These are phyloP conservation scores for Gryllus bimaculatus DNA, from an alignment of 1,140 invertebrate species.

Conservation along the genomic window DNA sequence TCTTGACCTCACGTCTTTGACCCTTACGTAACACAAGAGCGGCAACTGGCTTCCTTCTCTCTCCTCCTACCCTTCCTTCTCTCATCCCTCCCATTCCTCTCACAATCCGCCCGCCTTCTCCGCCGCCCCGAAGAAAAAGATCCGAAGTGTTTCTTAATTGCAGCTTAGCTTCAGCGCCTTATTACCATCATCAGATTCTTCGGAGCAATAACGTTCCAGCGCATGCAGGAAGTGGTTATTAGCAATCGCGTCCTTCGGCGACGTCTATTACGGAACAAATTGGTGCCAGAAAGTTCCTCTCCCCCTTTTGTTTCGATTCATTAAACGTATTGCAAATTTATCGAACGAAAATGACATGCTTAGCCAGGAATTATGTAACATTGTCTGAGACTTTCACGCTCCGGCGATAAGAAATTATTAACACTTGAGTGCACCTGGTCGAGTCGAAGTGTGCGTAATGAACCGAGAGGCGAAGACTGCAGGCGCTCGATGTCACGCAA, in stretches of 20 bases:
- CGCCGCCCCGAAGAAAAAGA: neutral
- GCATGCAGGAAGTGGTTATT: neutral
- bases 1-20: neutral
- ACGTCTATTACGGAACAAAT: neutral
- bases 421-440: neutral
- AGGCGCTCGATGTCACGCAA: too few relatives aligned
- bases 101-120: neutral
- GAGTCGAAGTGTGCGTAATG: too few relatives aligned
- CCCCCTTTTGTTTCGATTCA: neutral
- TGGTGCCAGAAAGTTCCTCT: neutral
- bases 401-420: neutral
- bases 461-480: too few relatives aligned
- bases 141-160: neutral
- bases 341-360: constrained; percentile 4
- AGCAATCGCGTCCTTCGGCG: neutral
- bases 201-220: neutral
- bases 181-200: neutral
- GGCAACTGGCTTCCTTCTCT: neutral
- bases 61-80: neutral
- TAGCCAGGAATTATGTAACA: neutral
- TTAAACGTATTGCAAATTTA: constrained; percentile 6
- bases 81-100: neutral
- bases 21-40: neutral
- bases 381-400: neutral
- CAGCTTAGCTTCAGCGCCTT: neutral